These are phyloP conservation scores for Hypercompe scribonia DNA, from an alignment of 2,888 invertebrate species.

Conservation along the genomic window DNA sequence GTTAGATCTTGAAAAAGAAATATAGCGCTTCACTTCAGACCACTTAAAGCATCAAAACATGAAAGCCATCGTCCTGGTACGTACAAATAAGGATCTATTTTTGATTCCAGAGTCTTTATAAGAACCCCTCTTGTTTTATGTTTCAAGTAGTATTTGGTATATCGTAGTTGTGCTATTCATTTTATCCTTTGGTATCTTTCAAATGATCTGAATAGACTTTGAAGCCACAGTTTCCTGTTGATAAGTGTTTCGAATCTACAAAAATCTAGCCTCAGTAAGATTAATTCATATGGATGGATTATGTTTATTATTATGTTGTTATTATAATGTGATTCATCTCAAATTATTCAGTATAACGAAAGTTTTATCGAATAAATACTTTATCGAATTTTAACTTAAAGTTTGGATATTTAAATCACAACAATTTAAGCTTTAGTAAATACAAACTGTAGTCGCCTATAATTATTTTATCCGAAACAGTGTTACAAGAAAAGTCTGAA, in stretches of 20 bases:
- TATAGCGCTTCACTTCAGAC: conserved; percentile 2
- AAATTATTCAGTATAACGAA: background rate
- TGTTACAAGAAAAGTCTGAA: no score
- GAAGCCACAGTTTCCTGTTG: background rate
- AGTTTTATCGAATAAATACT: background rate
- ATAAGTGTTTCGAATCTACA: background rate
- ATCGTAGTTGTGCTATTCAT: background rate
- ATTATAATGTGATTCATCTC: background rate
- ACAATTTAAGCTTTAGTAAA: background rate
- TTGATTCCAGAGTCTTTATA: conserved; percentile 4
- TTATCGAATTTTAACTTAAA: background rate
- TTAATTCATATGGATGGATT: background rate
- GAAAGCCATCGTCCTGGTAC: background rate
- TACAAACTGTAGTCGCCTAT: no score
- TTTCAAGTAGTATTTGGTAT: conserved; percentile 1
- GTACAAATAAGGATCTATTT: background rate
- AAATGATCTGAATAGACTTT: background rate
- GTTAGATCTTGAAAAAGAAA: background rate
- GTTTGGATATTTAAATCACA: background rate
- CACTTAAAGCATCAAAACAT: conserved; percentile 11
- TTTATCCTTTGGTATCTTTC: background rate
- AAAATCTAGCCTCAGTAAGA: background rate
- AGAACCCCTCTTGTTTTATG: background rate
- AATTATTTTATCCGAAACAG: no score
- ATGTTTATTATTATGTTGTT: background rate